phyloP scores from a whole-genome alignment of 2,797 vertebrate genomes.

The Phrynocephalus vlangalii region DNA sequence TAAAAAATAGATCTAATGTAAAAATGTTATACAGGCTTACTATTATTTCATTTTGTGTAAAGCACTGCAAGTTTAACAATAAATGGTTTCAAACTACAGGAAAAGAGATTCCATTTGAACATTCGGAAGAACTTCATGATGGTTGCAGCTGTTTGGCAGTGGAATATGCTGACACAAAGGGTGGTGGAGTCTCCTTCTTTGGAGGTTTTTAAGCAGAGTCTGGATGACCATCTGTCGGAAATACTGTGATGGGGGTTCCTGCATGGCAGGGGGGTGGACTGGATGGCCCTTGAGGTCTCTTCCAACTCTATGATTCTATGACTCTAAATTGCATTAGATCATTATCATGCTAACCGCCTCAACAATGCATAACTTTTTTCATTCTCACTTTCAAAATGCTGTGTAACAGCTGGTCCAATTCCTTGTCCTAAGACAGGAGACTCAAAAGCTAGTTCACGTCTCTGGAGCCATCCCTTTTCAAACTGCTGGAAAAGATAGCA shows the following conservation, averaged over 20 bases:
- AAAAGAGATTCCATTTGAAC: too few relatives aligned
- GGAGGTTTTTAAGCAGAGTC: too few relatives aligned
- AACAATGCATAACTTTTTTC: neutral
- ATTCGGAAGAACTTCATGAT: too few relatives aligned
- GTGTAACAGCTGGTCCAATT: neutral
- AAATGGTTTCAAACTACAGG: too few relatives aligned
- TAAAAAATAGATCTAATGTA: neutral
- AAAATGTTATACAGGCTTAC: neutral
- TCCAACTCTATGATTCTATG: too few relatives aligned
- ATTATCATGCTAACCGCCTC: neutral
- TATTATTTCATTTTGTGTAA: neutral
- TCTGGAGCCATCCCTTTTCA: neutral
- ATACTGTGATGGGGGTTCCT: too few relatives aligned
- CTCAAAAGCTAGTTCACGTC: neutral
- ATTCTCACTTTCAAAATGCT: neutral
- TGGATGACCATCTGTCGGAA: too few relatives aligned
- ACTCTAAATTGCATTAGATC: neutral
- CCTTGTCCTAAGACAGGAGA: neutral
- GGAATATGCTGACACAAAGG: too few relatives aligned
- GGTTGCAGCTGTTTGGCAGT: too few relatives aligned
- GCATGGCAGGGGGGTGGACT: too few relatives aligned
- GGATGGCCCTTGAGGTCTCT: too few relatives aligned
- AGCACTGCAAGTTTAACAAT: neutral
- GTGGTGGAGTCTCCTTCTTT: too few relatives aligned
- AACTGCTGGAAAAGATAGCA: neutral